Evolutionary conservation across 1,140 invertebrate genomes (phyloP), one percentile per base, ranked within the genome.

Genomic region (Trissolcus basalis): DNA sequence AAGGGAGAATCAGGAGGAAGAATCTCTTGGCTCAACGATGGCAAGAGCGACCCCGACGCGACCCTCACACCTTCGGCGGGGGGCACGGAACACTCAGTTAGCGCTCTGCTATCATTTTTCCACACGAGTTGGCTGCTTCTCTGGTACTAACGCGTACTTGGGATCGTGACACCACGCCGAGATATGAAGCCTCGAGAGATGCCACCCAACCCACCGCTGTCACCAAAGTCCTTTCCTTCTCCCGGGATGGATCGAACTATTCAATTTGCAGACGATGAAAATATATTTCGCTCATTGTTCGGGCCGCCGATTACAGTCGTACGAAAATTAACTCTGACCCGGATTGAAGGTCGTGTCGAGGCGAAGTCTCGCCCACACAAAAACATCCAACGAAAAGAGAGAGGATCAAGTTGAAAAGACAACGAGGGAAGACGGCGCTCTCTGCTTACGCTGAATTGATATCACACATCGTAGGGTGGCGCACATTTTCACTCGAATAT

Each of bases 41-140:
- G 19, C 48, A 27, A 14, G 67, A 51, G 41, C 69, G 47, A 54
- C 51, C 60, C 73, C 36, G 58, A 32, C 48, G 47, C 50, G 51
- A 61, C 56, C 39, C 48, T 48, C 44, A 58, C 70, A 45, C 65
- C 58, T 78, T 73, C 77, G 15, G 70, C 69, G 73, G 81, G 82
- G 83, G 83, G 44, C 67, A 55, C 74, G 63, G 78, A 35, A 48
- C 78, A 79, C 82, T 81, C 82, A 79, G 79, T 82, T 79, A 77
- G 78, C 70, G 65, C 71, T 71, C 49, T 79, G 83, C 84, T 87
- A 86, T 86, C 85, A 83, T 86, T 85, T 86, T 86, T 86, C 85
- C 85, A 83, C 85, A 86, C 85, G 85, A 84, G 80, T 85, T 83
- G 82, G 67, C 82, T 27, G 78, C 75, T 79, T 64, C 80, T 58